Evolutionary conservation across 37 sponge, comb jelly and placozoan genomes (phyloP).

Genomic region (Hexactinellida sp.): DNA sequence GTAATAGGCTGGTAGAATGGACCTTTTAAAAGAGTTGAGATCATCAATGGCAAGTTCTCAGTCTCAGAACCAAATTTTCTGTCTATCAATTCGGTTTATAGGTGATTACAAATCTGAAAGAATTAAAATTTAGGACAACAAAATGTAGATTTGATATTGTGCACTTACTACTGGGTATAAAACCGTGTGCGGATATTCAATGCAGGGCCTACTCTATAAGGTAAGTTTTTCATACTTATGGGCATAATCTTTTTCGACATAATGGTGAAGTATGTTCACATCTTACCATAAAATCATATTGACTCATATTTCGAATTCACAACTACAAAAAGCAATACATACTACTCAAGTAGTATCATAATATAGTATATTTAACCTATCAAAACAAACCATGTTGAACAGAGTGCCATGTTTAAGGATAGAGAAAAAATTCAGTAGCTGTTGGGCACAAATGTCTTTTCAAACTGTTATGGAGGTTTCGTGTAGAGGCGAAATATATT

Average conservation of each 20-base stretch:
- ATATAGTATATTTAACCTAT: background rate
- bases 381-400: background rate
- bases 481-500: no score
- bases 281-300: background rate
- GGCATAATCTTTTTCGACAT: background rate
- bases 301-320: background rate
- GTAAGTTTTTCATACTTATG: background rate
- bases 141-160: background rate
- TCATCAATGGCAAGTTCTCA: background rate
- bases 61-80: background rate
- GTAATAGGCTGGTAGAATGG: background rate
- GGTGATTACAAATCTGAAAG: background rate
- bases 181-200: background rate
- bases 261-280: background rate
- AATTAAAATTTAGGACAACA: background rate
- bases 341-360: background rate
- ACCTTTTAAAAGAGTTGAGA: background rate
- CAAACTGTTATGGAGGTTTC: background rate
- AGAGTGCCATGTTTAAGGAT: background rate
- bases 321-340: background rate
- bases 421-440: background rate
- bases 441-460: background rate
- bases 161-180: background rate
- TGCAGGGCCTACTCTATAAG: no score
- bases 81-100: background rate